Evolutionary conservation across 2,113 vertebrate genomes (phyloP).

Genomic region (Lathamus discolor): DNA sequence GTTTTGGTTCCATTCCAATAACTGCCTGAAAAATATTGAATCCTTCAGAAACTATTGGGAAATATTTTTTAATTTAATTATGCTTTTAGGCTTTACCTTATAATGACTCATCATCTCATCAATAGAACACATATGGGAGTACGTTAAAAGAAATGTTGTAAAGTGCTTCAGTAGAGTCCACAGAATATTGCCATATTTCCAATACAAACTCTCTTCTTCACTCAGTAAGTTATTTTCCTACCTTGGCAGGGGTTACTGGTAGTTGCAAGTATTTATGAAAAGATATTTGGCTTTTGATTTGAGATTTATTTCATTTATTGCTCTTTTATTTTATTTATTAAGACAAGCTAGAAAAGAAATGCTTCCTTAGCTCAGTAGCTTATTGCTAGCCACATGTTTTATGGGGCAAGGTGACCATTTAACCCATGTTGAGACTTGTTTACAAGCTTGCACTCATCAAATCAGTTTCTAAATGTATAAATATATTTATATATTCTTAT

Average conservation of each 20-base stretch:
- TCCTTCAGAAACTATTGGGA: conserved; percentile 13
- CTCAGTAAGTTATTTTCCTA: not conserved
- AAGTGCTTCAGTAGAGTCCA: not conserved
- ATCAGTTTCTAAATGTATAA: not conserved
- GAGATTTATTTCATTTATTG: not conserved
- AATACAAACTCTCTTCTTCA: not conserved
- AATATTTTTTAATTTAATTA: conserved; percentile 37
- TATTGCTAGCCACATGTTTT: not conserved
- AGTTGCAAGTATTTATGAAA: not conserved
- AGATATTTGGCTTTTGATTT: not conserved
- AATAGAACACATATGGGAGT: not conserved
- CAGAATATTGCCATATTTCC: not conserved
- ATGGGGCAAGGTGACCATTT: not conserved
- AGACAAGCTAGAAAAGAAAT: not conserved
- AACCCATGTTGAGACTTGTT: not conserved
- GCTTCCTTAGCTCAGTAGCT: not conserved
- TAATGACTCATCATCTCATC: not conserved
- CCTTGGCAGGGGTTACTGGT: not conserved
- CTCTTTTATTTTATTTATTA: not conserved
- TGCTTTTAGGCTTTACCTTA: conserved; percentile 13
- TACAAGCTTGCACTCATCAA: not conserved
- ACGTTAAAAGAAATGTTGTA: not conserved
- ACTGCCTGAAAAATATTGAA: conserved; percentile 36
- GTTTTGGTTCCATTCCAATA: conserved; percentile 43
- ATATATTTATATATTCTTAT: not conserved